Evolutionary conservation across 2,797 vertebrate genomes (phyloP), one percentile per base, ranked within the genome.

Genomic region (Emydoidea blandingii): DNA sequence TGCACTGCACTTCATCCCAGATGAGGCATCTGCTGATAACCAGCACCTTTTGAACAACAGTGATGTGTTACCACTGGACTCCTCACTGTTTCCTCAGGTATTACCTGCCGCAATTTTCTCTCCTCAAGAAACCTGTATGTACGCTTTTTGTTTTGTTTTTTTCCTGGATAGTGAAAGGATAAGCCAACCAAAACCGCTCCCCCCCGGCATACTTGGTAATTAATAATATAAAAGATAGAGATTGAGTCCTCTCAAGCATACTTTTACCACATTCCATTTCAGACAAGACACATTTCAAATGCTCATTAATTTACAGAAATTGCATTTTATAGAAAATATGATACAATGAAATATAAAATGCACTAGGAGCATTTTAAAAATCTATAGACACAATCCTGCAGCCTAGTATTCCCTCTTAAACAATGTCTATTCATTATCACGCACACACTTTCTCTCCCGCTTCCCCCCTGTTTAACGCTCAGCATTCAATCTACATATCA

Each of bases 261-360:
- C 89, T 96, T 97, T 93, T 80, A 97, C 95, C 98, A 96, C 94
- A 90, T 97, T 97, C 95, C 95, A 97, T 95, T 96, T 95, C 88
- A 96, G 97, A 98, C 96, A 97, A 95, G 96, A 98, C 97, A 97
- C 95, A 95, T 97, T 98, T 97, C 97, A 96, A 98, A 98, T 97
- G 97, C 96, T 97, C 95, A 47, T 97, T 97, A 95, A 97, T 97
- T 96, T 97, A 97, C 97, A 98, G 96, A 98, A 98, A 97, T 94
- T 97, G 97, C 97, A 97, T 98, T 97, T 98, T 98, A 97, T 97
- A 97, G 98, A 98, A 98, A 97, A 98, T 96, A 97, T 97, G 95
- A 95, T 98, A 98, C 97, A 98, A 79, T 97, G 97, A 97, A 97
- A 97, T 98, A 98, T 97, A 98, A 98, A 98, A 98, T 98, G 98